These are phyloP conservation scores for Cuniculus paca DNA, from an alignment of 2,797 vertebrate species.

Conservation along the genomic window DNA sequence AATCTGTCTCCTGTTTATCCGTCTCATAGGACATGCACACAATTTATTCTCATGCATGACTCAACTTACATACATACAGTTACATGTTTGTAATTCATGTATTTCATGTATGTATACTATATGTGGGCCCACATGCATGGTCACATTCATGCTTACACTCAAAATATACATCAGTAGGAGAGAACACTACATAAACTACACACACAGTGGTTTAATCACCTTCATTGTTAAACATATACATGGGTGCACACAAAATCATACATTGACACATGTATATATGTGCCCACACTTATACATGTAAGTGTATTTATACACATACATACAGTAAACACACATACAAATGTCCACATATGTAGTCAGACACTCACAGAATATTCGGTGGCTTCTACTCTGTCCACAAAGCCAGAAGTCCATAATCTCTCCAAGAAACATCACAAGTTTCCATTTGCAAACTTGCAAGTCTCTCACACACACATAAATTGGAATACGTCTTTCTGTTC, in stretches of 20 bases:
- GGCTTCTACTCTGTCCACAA: background rate
- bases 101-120: background rate
- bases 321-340: background rate
- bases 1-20: background rate
- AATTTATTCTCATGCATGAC: background rate
- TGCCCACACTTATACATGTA: background rate
- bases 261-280: background rate
- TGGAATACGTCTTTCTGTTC: background rate
- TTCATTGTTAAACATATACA: background rate
- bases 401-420: slow-evolving; percentile 38
- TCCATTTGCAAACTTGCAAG: slow-evolving; percentile 38
- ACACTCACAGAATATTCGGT: background rate
- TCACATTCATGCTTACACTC: slow-evolving; percentile 1
- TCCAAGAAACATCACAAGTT: slow-evolving; percentile 41
- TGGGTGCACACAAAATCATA: background rate
- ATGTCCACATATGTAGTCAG: background rate
- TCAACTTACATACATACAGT: slow-evolving; percentile 5
- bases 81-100: background rate
- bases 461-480: background rate
- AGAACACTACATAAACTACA: background rate
- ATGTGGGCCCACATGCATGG: background rate
- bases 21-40: background rate
- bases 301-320: background rate
- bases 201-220: background rate
- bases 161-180: background rate